Evolutionary conservation across 1,140 invertebrate species (phyloP).

Genomic region (Bacillus rossius): DNA sequence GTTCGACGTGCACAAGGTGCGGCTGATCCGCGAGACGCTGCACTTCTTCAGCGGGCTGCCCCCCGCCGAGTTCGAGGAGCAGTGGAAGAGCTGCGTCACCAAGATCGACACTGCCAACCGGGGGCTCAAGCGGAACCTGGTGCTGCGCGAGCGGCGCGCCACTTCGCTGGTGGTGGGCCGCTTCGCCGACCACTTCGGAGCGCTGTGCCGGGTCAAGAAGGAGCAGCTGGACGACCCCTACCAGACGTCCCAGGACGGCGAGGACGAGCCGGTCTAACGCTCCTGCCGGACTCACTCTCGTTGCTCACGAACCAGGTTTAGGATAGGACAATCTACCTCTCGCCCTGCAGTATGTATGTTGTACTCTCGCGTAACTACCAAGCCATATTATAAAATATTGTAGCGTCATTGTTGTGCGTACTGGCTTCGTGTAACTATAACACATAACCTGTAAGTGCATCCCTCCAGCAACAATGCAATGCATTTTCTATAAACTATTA

Average conservation of each 20-base stretch:
- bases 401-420: no score
- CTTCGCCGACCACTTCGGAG: no score
- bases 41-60: conserved; percentile 42
- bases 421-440: no score
- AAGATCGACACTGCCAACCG: conserved; percentile 49
- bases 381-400: neutral
- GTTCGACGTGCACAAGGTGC: conserved; percentile 46
- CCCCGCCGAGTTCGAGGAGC: conserved; percentile 44
- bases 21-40: conserved; percentile 44
- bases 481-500: no score
- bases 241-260: no score
- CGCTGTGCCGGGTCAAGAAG: no score
- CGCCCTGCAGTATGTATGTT: neutral
- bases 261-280: no score
- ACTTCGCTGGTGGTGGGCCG: conserved; percentile 1
- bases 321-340: conserved; percentile 18
- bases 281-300: no score
- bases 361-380: no score
- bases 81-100: conserved; percentile 48
- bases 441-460: no score
- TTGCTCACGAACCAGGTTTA: neutral
- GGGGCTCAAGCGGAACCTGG: conserved; percentile 44
- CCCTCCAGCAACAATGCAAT: no score
- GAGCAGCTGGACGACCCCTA: no score
- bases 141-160: conserved; percentile 8